Evolutionary conservation across 2,113 vertebrate species (phyloP).

Genomic region (Paedocypris sp.): DNA sequence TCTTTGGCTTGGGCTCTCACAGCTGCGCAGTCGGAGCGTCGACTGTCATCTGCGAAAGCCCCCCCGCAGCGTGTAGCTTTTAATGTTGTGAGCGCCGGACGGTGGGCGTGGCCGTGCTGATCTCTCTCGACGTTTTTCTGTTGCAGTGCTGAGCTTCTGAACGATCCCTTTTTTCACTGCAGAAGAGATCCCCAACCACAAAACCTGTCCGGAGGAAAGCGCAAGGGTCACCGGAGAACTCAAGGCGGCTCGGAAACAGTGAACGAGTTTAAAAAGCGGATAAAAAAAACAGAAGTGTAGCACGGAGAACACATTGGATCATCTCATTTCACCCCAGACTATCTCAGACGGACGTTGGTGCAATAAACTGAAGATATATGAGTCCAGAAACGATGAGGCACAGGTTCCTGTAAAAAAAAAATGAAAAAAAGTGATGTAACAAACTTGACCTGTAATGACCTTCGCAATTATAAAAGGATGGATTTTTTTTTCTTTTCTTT

Average conservation of each 20-base stretch:
- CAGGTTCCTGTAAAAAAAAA: conserved; percentile 7
- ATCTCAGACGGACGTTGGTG: not conserved
- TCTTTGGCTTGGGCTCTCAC: conserved; percentile 24
- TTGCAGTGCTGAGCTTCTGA: conserved; percentile 66
- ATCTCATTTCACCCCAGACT: conserved; percentile 13
- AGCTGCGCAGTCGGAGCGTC: not conserved
- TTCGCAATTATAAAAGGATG: not conserved
- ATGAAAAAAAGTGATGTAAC: not conserved
- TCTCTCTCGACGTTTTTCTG: not conserved
- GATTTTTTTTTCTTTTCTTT: too few species aligned
- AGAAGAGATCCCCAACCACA: conserved; percentile 39
- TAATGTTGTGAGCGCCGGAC: not conserved
- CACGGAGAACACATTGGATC: conserved; percentile 17
- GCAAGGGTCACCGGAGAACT: conserved; percentile 32
- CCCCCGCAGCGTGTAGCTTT: conserved; percentile 4
- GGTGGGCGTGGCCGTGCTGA: not conserved
- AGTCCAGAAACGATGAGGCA: not conserved
- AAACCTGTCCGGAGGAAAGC: conserved; percentile 33
- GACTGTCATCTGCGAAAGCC: not conserved
- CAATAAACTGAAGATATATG: not conserved
- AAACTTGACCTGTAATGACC: not conserved
- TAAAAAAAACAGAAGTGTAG: conserved; percentile 19
- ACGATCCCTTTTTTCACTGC: conserved; percentile 29
- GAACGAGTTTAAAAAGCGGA: conserved; percentile 33
- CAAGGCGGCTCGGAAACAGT: conserved; percentile 25